Percentiles rank a stretch among this genome's conserved stretches.
These are phyloP conservation scores for Empidonax alnorum DNA, from an alignment of 2,113 vertebrate genomes.

Conservation along the genomic window DNA sequence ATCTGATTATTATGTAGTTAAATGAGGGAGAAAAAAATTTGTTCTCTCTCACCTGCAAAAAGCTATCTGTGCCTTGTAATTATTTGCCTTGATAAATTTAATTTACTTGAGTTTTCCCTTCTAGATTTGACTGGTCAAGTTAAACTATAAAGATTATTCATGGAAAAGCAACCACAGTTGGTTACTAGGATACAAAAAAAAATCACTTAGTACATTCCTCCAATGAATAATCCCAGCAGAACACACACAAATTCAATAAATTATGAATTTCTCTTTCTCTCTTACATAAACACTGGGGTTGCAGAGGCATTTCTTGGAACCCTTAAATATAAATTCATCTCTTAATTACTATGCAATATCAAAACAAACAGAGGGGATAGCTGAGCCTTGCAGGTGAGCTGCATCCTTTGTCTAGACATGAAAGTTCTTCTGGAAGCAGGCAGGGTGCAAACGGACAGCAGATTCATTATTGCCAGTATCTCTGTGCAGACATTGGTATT, in stretches of 20 bases:
- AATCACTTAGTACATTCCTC: slow-evolving; percentile 34
- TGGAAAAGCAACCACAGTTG: slow-evolving; percentile 31
- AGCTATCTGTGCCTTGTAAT: background rate
- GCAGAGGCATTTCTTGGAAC: slow-evolving; percentile 43
- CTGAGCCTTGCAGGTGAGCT: slow-evolving; percentile 41
- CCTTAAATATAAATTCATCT: slow-evolving; percentile 23
- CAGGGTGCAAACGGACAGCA: background rate
- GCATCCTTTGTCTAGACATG: slow-evolving; percentile 16
- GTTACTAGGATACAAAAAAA: slow-evolving; percentile 69
- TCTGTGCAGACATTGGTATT: background rate
- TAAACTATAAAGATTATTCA: slow-evolving; percentile 52
- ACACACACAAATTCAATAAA: slow-evolving; percentile 66
- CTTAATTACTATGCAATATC: slow-evolving; percentile 20
- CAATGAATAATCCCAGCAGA: slow-evolving; percentile 57
- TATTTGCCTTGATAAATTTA: slow-evolving; percentile 33
- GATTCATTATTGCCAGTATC: background rate
- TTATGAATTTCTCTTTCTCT: slow-evolving; percentile 41
- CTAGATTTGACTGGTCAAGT: slow-evolving; percentile 35
- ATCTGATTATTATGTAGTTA: slow-evolving; percentile 25
- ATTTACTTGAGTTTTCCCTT: slow-evolving; percentile 22
- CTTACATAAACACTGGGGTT: slow-evolving; percentile 45
- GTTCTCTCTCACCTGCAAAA: slow-evolving; percentile 26
- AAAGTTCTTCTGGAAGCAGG: background rate
- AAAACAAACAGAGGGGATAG: background rate
- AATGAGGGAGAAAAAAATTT: background rate